Base-by-base conservation (phyloP, 2,797 vertebrate species). In the Enteromius fasciolatus region DNA sequence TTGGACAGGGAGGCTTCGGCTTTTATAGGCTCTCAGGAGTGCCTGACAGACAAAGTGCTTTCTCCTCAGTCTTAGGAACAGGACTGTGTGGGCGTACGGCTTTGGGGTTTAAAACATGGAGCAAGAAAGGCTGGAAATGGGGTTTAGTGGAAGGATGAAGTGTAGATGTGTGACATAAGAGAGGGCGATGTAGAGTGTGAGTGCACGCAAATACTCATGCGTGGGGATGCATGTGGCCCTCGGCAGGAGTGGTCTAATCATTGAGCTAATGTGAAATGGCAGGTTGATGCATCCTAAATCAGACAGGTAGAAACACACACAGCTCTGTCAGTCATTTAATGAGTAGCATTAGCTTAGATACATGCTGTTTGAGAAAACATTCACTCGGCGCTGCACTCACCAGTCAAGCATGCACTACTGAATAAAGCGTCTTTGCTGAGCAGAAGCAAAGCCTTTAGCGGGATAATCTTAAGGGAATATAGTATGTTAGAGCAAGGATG, bases 271-370 rank as follows among this genome's bases (percentile, higher is more conserved):
- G 36, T 12, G 33, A 83, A 82, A 78, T 87, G 89, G 85, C 89
- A 87, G 86, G 64, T 86, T 88, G 88, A 89, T 85, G 84, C 69
- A 44, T 86, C 70, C 81, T 82, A 82, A 89, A 87, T 89, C 84
- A 87, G 84, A 79, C 84, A 86, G 84, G 86, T 89, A 86, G 86
- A 88, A 87, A 89, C 76, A 85, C 67, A 74, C 83, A 73, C 73
- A 52, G 50, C 23, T 83, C 80, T 86, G 84, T 84, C 83, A 83
- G 83, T 82, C 76, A 80, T 87, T 77, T 89, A 88, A 88, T 87
- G 86, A 87, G 69, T 18, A 80, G 80, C 78, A 88, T 88, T 85
- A 87, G 84, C 67, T 80, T 64, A 78, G 68, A 83, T 84, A 76
- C 81, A 84, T 78, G 87, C 39, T 76, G 76, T 77, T 84, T 87